These are phyloP conservation scores for Chlamydotis undulata DNA, from an alignment of 2,113 vertebrate genomes.

Conservation along the genomic window DNA sequence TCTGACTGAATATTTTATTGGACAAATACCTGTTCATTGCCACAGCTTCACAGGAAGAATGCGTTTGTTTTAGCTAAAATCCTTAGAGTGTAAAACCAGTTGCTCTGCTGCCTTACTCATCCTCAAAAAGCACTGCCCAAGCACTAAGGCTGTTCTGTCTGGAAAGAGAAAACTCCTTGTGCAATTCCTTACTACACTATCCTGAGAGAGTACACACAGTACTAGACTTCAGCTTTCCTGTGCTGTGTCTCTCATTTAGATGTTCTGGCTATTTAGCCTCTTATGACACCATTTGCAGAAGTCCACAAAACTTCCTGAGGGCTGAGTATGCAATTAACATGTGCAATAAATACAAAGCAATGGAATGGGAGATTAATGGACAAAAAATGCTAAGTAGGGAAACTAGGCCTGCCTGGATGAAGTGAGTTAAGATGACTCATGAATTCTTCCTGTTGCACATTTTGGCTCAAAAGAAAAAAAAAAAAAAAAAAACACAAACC, in stretches of 20 bases:
- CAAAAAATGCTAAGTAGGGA: not conserved
- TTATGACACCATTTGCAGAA: not conserved
- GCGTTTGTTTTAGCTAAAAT: not conserved
- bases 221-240: not conserved
- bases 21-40: not conserved
- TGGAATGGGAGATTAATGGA: not conserved
- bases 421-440: not conserved
- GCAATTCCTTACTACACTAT: fast-evolving
- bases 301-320: not conserved
- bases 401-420: not conserved
- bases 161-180: not conserved
- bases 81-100: not conserved
- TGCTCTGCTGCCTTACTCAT: not conserved
- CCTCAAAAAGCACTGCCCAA: not conserved
- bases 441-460: not conserved
- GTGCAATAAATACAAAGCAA: not conserved
- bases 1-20: not conserved
- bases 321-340: not conserved
- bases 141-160: not conserved
- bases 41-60: not conserved
- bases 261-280: not conserved
- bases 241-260: too few relatives aligned
- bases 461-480: not conserved
- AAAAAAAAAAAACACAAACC: too few relatives aligned
- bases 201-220: too few relatives aligned